Conservation (phyloP, 2,797 vertebrate species). For the Leuciscus waleckii region DNA sequence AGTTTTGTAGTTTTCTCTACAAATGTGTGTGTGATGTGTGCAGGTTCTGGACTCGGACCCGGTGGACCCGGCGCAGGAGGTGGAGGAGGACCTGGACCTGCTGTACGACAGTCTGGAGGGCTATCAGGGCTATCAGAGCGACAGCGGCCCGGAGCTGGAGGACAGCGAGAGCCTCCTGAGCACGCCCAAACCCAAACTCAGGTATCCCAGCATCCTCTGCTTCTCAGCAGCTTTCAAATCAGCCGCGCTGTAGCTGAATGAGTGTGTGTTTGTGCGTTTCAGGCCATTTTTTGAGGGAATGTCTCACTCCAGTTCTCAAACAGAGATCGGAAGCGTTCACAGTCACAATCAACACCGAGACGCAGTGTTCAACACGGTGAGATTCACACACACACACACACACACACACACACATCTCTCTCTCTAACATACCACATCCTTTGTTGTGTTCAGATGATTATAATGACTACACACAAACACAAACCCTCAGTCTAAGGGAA, state of each 20-base stretch:
- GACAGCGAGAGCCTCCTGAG: constrained; percentile 83
- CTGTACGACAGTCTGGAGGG: constrained; percentile 83
- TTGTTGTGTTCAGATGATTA: no score
- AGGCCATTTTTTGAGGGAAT: constrained; percentile 85
- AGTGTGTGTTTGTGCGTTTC: constrained; percentile 44
- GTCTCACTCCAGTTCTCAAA: constrained; percentile 85
- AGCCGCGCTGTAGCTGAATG: not conserved
- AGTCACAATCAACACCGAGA: constrained; percentile 79
- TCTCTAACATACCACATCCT: no score
- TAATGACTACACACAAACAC: no score
- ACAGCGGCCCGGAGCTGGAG: constrained; percentile 85
- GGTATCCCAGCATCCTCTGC: constrained; percentile 63
- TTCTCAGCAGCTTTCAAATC: not conserved
- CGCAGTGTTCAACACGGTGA: constrained; percentile 75
- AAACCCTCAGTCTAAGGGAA: not conserved
- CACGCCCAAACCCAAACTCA: constrained; percentile 84
- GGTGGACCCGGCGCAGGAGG: constrained; percentile 83
- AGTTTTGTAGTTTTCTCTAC: not conserved
- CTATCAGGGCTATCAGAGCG: constrained; percentile 83
- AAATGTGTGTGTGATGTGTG: not conserved
- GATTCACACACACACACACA: constrained; percentile 57
- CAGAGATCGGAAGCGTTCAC: constrained; percentile 81
- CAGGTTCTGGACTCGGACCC: constrained; percentile 85
- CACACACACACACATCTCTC: not conserved
- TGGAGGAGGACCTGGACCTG: constrained; percentile 84